Base-by-base conservation (phyloP, 2,888 invertebrate species). In the Synanthedon myopaeformis region DNA sequence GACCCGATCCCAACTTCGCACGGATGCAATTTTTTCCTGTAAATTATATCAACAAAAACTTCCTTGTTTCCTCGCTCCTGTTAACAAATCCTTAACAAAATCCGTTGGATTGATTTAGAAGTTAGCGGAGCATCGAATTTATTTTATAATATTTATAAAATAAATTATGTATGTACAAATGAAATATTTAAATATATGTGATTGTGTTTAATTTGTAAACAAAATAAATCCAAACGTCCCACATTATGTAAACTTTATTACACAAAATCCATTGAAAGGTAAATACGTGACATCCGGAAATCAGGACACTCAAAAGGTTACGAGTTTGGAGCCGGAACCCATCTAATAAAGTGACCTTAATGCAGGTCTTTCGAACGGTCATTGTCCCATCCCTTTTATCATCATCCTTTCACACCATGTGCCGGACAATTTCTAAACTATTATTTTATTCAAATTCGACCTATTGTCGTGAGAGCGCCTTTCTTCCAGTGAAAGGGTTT, bases 401-500 rank as follows among this genome's bases (percentile, higher is more conserved):
- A 49, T 42, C 62, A 66, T 55, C 65, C 64, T 68, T 63, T 64
- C 57, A 64, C 54, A 60, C 68, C 70, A 72, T 71, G 65, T 68
- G 70, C 66, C 64, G 65, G 68, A 64, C 72, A 70, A 69, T 70
- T 72, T 61, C 65, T 61, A 64, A 74, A 79, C 78, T 80, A 80
- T 79, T 79, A 80, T 82, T 79, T 80, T 80, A 82, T 81, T 81
- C 77, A 81, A 80, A 80, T 79, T 70, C 67, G 53, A 56, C 58
- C 71, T 67, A 69, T 78, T 79, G 74, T 77, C 66, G 61, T 61
- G 58, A 45, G 50, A 59, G 62, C 63, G 63, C 63, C 65, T 57
- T 52, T 69, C 63, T 64, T 63, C 62, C 65, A 56, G 57, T 66
- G 64, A 65, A 70, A 69, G 62, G 67, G 57, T 58, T 17, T 8